Evolutionary conservation across 37 sponge, comb jelly and placozoan genomes (phyloP).

Genomic region (Beroe ovata): DNA sequence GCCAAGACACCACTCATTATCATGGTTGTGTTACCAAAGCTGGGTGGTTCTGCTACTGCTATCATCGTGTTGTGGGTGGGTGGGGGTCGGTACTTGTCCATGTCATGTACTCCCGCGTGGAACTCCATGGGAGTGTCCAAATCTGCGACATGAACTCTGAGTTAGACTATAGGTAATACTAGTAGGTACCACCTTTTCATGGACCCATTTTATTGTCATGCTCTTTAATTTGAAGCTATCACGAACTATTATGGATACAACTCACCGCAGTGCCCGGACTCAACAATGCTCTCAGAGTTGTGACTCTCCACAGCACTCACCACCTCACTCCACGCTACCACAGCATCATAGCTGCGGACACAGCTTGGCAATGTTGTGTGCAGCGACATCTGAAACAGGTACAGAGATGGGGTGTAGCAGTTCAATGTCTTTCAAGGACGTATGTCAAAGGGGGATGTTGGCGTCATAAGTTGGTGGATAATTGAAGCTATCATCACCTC

Average conservation of each 20-base stretch:
- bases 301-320: not conserved
- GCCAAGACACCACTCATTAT: no score
- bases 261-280: not conserved
- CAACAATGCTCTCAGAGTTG: not conserved
- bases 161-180: no score
- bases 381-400: not conserved
- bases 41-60: not conserved
- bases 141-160: not conserved
- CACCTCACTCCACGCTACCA: not conserved
- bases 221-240: no score
- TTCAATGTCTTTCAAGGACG: no score
- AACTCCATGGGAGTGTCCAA: not conserved
- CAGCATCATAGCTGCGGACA: not conserved
- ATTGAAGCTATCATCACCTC: not conserved
- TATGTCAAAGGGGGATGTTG: no score
- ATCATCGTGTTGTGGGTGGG: not conserved
- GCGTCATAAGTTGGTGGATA: not conserved
- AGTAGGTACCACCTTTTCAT: no score
- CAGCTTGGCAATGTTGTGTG: not conserved
- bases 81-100: not conserved
- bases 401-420: no score
- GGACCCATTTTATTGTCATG: no score
- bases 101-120: not conserved
- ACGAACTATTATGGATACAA: no score
- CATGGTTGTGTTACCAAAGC: no score